Base-by-base conservation (phyloP, 2,113 vertebrate species). In the Lampris incognitus region DNA sequence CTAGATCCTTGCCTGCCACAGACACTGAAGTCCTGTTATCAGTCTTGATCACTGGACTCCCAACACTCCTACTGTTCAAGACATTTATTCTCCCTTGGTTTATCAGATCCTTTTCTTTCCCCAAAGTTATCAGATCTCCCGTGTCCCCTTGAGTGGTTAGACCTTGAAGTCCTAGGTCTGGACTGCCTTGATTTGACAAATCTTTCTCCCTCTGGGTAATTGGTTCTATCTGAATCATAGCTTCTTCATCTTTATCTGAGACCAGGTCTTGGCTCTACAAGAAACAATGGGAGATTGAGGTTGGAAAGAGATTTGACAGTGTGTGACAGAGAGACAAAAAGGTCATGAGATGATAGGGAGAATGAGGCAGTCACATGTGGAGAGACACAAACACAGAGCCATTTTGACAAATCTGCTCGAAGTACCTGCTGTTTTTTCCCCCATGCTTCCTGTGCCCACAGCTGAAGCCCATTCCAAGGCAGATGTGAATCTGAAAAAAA, bases 401-500 rank as follows among this genome's bases (percentile, higher is more conserved):
- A 38, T 64, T 65, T 24, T 2, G 4, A 38, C 1, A 3, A 72
- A n/a, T 24, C 38, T 54, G 24, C 6, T 41, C 1, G 3, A 67
- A 61, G 11, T 67, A 95, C 95, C 94, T 93, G 74, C 58, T 66
- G 50, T 58, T 83, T 91, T 41, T 79, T 88, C 54, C 36, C 87
- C 78, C 84, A 82, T 1, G 60, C 24, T 7, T 82, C 84, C 39
- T 83, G 76, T 0, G 37, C 66, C 84, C 89, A 91, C 13, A 66
- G 69, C 42, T 65, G 70, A 40, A 86, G 83, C 68, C 72, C 8
- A 6, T 72, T 80, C 75, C 77, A 90, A 54, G 86, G 78, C 36
- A 78, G 4, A 48, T 69, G 66, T 1, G 54, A 61, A 62, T 88
- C 81, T 60, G 59, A 76, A 1, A 41, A 54, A 13, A 41, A 59